These are phyloP conservation scores for Drosophila biarmipes DNA, from an alignment of 1,140 invertebrate species.

Conservation along the genomic window DNA sequence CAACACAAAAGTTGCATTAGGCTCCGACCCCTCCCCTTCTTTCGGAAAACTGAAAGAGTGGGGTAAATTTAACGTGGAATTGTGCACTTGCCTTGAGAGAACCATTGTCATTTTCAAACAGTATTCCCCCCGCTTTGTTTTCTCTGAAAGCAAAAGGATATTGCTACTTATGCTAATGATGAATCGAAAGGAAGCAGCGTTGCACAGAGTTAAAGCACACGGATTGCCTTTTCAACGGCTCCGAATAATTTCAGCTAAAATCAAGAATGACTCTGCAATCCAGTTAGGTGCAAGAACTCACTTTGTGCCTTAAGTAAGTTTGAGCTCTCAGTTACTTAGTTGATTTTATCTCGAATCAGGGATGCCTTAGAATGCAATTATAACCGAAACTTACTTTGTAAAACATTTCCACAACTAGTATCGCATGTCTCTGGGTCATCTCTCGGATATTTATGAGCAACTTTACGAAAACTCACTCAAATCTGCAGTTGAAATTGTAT, in stretches of 20 bases:
- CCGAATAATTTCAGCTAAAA: constrained; percentile 8
- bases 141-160: constrained; percentile 33
- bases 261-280: constrained; percentile 4
- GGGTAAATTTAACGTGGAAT: constrained; percentile 20
- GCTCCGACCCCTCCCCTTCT: constrained; percentile 11
- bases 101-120: constrained; percentile 37
- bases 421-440: constrained; percentile 13
- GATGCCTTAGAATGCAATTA: not conserved
- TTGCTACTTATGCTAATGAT: constrained; percentile 59
- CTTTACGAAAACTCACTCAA: constrained; percentile 20
- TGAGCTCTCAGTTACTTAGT: not conserved
- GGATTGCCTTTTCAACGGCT: constrained; percentile 6
- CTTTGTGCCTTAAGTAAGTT: not conserved
- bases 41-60: not conserved
- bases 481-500: constrained; percentile 32
- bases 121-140: constrained; percentile 9
- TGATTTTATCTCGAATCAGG: not conserved
- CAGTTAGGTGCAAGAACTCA: constrained; percentile 1
- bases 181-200: constrained; percentile 11
- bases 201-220: not conserved
- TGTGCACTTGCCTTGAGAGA: constrained; percentile 27
- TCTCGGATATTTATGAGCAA: constrained; percentile 26
- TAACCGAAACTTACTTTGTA: not conserved
- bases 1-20: constrained; percentile 75
- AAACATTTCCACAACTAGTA: constrained; percentile 16